Percentiles rank a stretch among this genome's conserved stretches.
Conservation (phyloP, 1,140 invertebrate genomes). For the Bemisia tabaci region DNA sequence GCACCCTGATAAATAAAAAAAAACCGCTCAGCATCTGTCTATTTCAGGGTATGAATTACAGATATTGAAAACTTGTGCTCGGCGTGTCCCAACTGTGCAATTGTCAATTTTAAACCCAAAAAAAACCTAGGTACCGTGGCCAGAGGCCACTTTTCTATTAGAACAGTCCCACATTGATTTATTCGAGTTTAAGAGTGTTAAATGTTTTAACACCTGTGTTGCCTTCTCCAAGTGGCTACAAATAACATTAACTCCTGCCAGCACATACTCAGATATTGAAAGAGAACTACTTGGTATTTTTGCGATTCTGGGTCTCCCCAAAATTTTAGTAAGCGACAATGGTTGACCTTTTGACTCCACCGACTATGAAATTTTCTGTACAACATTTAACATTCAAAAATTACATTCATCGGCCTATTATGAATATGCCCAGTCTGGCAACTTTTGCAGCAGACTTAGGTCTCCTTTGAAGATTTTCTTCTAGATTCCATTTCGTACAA, state of each 20-base stretch:
- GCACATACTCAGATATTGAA: neutral
- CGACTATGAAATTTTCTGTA: neutral
- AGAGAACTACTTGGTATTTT: neutral
- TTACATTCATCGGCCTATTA: slow-evolving; percentile 1
- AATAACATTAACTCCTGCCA: slow-evolving; percentile 1
- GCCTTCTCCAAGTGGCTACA: slow-evolving; percentile 30
- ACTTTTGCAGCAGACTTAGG: too few relatives aligned
- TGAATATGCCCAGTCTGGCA: too few relatives aligned
- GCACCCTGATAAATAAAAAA: too few relatives aligned
- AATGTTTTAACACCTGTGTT: slow-evolving; percentile 26
- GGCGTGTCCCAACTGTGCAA: slow-evolving; percentile 6
- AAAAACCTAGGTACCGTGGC: neutral
- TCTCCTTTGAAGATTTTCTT: too few relatives aligned
- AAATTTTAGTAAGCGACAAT: slow-evolving; percentile 1
- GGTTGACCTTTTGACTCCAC: neutral
- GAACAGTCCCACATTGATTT: slow-evolving; percentile 3
- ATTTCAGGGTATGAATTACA: too few relatives aligned
- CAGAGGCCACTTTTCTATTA: neutral
- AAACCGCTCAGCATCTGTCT: too few relatives aligned
- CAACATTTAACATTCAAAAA: neutral
- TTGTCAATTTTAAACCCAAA: neutral
- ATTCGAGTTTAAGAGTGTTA: slow-evolving; percentile 17
- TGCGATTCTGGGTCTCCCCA: neutral
- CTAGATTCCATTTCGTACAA: too few relatives aligned
- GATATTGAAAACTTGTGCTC: slow-evolving; percentile 21